Evolutionary conservation across 2,888 invertebrate species (phyloP).

Genomic region (Anarsia innoxiella): DNA sequence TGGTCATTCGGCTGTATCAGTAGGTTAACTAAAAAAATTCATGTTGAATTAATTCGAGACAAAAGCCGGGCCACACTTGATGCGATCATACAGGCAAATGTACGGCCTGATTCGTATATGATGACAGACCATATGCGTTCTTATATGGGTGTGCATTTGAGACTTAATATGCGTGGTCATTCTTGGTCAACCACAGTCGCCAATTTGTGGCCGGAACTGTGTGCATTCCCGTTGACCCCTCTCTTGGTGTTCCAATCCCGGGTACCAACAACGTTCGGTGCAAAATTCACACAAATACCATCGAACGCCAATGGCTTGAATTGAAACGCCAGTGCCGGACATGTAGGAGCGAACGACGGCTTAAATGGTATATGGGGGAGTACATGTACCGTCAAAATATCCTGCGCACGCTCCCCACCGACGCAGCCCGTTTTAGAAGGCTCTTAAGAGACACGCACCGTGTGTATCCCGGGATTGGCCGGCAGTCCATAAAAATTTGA

Average conservation of each 20-base stretch:
- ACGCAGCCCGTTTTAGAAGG: conserved; percentile 16
- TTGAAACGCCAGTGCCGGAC: conserved; percentile 18
- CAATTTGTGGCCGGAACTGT: conserved; percentile 9
- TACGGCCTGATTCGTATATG: conserved; percentile 6
- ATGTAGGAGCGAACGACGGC: conserved; percentile 13
- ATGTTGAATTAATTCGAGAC: conserved; percentile 9
- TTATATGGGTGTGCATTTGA: conserved; percentile 9
- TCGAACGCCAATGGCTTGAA: conserved; percentile 15
- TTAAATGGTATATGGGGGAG: conserved; percentile 21
- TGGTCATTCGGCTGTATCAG: conserved; percentile 12
- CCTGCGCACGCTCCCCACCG: conserved; percentile 10
- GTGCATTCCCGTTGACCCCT: conserved; percentile 8
- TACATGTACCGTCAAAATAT: conserved; percentile 22
- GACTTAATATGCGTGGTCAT: conserved; percentile 8
- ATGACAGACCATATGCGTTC: conserved; percentile 9
- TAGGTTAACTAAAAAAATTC: conserved; percentile 5
- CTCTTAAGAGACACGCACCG: background rate
- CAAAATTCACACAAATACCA: conserved; percentile 8
- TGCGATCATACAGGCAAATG: conserved; percentile 7
- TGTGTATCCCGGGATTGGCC: background rate
- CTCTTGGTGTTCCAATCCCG: background rate
- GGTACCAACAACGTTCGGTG: background rate
- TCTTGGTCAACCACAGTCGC: conserved; percentile 7
- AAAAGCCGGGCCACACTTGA: conserved; percentile 9
- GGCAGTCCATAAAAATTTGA: background rate